phyloP scores from a whole-genome alignment of 2,113 vertebrate genomes.

The Coregonus clupeaformis region DNA sequence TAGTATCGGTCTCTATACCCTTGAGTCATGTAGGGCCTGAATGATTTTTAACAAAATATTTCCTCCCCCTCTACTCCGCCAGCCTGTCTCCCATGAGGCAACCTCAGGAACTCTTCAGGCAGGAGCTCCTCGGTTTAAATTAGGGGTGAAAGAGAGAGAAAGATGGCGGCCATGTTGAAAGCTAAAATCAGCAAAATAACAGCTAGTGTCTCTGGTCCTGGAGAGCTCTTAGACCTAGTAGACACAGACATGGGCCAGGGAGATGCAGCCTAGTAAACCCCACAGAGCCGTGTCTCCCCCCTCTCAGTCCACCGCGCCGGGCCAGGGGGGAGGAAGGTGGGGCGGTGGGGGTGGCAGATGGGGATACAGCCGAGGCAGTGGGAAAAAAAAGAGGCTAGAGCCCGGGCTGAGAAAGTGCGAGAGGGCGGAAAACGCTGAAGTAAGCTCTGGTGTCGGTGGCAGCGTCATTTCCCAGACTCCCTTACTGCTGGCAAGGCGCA shows the following conservation, averaged over 20 bases:
- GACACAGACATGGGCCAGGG: conserved; percentile 52
- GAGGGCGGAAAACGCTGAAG: conserved; percentile 54
- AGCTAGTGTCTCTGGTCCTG: too few relatives aligned
- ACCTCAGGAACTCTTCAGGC: too few relatives aligned
- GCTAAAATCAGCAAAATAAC: too few relatives aligned
- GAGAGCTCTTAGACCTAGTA: conserved; percentile 5
- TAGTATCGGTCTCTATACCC: conserved; percentile 17
- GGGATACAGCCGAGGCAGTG: conserved; percentile 13
- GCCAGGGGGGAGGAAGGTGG: conserved; percentile 32
- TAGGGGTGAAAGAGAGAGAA: too few relatives aligned
- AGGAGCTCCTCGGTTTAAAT: too few relatives aligned
- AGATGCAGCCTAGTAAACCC: conserved; percentile 55
- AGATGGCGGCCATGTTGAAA: too few relatives aligned
- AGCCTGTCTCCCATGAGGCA: neutral
- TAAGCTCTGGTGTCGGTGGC: conserved; percentile 35
- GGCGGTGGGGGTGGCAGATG: neutral
- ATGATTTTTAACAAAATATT: conserved; percentile 59
- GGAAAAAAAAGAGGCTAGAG: conserved; percentile 6
- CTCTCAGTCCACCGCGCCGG: conserved; percentile 38
- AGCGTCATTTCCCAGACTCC: conserved; percentile 37
- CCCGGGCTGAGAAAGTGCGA: conserved; percentile 44
- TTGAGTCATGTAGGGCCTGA: conserved; percentile 51
- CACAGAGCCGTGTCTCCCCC: conserved; percentile 40
- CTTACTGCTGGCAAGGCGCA: conserved; percentile 10
- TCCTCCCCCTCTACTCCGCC: neutral